Evolutionary conservation across 2,113 vertebrate species (phyloP), one percentile per base, ranked within the genome.

Genomic region (Pterocles burchelli): DNA sequence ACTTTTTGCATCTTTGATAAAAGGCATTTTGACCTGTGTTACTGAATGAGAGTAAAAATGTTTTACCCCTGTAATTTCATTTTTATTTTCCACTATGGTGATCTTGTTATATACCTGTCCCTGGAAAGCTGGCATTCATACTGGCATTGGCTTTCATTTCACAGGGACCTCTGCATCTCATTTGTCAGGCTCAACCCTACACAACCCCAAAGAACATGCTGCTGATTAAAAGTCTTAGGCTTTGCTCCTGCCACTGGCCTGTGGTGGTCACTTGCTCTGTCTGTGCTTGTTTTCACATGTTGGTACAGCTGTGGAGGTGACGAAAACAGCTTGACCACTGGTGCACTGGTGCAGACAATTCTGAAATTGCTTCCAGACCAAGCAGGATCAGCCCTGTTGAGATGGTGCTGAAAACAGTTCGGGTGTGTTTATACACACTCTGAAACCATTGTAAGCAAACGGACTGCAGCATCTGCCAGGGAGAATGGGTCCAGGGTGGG

Each of bases 41-140:
- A 62, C 24, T 70, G 41, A 82, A 36, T 16, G 15, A 55, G 28
- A 59, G 13, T 43, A 57, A 79, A 63, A 75, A 51, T 41, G 5
- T 25, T 67, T 19, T n/a, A 51, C 1, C 1, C 2, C 29, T 2
- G 0, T 41, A 12, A 67, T 62, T 73, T 52, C 54, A 63, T 17
- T 67, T 88, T 81, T 63, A 70, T 34, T 82, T 85, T 43, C 28
- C 31, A 13, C 19, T 75, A 4, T 8, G 13, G 10, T 63, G 8
- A 45, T 61, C 28, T 55, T 52, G n/a, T 28, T 78, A 65, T 67
- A 80, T 17, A 73, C 7, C 8, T 1, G 1, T 62, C 21, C 34
- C n/a, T 51, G 12, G 19, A 34, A 91, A 91, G n/a, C 1, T 34
- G 62, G 11, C 6, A 46, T 70, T 88, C 18, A 17, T 1, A 2